Percentiles rank a stretch among this genome's conserved stretches.
Conservation (phyloP, 2,888 invertebrate genomes). For the Aspidapion aeneum region DNA sequence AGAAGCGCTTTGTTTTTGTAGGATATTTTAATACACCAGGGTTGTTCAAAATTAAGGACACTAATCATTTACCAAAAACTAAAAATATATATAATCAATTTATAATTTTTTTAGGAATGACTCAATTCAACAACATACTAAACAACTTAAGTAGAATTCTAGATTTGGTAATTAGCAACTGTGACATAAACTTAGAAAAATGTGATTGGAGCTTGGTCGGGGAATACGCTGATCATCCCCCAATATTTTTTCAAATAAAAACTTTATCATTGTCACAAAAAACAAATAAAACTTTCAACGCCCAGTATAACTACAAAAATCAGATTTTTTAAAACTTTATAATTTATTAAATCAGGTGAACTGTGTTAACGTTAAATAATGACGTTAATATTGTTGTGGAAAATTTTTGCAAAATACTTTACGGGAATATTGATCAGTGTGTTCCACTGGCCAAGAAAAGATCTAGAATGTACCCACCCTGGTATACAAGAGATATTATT, state of each 20-base stretch:
- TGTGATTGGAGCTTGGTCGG: neutral
- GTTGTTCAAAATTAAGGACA: neutral
- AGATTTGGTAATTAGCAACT: neutral
- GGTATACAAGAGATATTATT: neutral
- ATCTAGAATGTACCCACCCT: neutral
- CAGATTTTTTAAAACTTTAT: neutral
- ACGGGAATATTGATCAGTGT: neutral
- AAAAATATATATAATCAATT: neutral
- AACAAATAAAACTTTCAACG: neutral
- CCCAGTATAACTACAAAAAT: slow-evolving; percentile 2
- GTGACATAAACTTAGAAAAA: neutral
- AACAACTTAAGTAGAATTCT: neutral
- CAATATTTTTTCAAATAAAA: slow-evolving; percentile 1
- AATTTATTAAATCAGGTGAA: neutral
- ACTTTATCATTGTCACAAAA: neutral
- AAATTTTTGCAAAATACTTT: neutral
- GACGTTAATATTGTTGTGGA: neutral
- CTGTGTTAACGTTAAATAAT: neutral
- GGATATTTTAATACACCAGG: slow-evolving; percentile 1
- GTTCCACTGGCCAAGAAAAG: neutral
- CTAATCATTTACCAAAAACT: neutral
- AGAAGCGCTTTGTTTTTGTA: neutral
- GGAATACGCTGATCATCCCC: neutral
- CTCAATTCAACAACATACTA: neutral
- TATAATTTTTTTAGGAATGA: neutral